Evolutionary conservation across 2,797 vertebrate species (phyloP), one percentile per base, ranked within the genome.

Genomic region (Myotis myotis): DNA sequence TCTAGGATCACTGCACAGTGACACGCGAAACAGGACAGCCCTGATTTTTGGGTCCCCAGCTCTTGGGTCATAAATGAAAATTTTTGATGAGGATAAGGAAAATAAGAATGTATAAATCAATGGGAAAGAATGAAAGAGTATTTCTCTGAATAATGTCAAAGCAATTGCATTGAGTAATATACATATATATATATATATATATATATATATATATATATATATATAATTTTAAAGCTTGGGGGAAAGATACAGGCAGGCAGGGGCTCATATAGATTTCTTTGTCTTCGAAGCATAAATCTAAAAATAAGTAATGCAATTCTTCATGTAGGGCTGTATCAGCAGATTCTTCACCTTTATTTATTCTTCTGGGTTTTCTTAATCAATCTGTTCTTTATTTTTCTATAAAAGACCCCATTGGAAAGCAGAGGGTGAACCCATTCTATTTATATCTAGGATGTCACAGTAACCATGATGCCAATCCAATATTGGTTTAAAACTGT

Each of bases 1-100:
- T 98, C 98, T 98, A 98, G 98, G 98, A 98, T 98, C 96, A 96
- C 98, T 98, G 96, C 97, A 98, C 96, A 95, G 96, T 95, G 97
- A 96, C 96, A 97, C 96, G 96, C 97, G 88, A 97, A 98, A 97
- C 92, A 98, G 96, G 97, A 98, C 96, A 96, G 89, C 83, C 93
- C 97, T 98, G 97, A 96, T 97, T 97, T 97, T 97, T 76, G 96
- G 85, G 96, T 97, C 93, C 87, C 93, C 55, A 85, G 92, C 93
- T 93, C 68, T 97, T 96, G 90, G 94, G 93, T 97, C 83, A 82
- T 91, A 89, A 81, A 51, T 87, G 87, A 91, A 87, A 97, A 98
- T 94, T 98, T 98, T 98, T 98, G 98, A 98, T 96, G 97, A 96
- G 91, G 70, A 25, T 89, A 94, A 95, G 89, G 91, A 98, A 98